Evolutionary conservation across 2,797 vertebrate species (phyloP).

Genomic region (Enteromius unitaeniatus): DNA sequence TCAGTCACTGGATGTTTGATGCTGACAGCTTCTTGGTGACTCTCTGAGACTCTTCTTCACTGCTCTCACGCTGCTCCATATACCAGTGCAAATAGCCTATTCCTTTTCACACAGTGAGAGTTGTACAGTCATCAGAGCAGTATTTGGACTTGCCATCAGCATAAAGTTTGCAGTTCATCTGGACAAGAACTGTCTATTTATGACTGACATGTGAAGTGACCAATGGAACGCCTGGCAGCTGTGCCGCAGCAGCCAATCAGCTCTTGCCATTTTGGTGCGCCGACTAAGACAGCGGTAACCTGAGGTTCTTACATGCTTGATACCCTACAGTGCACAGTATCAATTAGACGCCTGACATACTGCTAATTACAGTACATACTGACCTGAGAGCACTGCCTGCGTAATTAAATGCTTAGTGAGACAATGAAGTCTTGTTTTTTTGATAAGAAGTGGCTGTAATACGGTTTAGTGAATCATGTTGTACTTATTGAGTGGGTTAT

Average conservation of each 20-base stretch:
- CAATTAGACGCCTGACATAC: background rate
- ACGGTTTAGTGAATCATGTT: background rate
- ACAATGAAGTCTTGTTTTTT: background rate
- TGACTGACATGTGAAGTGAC: background rate
- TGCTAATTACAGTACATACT: background rate
- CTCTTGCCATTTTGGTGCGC: background rate
- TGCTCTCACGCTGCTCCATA: background rate
- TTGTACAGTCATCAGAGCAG: background rate
- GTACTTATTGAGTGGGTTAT: background rate
- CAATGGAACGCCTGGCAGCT: background rate
- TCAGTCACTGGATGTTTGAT: background rate
- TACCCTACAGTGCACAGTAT: background rate
- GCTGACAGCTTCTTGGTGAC: too few relatives aligned
- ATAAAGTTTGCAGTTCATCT: background rate
- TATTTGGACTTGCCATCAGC: background rate
- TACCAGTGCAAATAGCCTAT: background rate
- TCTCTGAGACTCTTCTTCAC: background rate
- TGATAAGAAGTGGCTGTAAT: background rate
- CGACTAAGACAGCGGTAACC: background rate
- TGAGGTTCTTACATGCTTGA: background rate
- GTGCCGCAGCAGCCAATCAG: background rate
- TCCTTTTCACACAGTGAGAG: background rate
- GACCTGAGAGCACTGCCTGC: background rate
- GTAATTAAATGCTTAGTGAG: background rate
- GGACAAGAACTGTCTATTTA: background rate